A percentile compares a stretch with the other conserved stretches of the same genome.
These are phyloP conservation scores for Tetropium fuscum DNA, from an alignment of 2,888 invertebrate genomes.

Conservation along the genomic window DNA sequence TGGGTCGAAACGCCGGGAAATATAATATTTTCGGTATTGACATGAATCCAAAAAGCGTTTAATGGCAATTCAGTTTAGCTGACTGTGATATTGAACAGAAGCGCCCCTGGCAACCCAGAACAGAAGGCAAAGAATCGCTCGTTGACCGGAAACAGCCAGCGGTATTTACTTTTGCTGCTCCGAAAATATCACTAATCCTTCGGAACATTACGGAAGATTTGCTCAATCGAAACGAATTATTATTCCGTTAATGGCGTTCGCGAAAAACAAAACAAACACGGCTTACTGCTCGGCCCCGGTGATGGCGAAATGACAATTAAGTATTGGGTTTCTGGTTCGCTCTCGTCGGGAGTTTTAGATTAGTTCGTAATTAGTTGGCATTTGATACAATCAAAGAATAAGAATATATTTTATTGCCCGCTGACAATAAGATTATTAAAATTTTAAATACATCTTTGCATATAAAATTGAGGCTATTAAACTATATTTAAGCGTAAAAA, in stretches of 20 bases:
- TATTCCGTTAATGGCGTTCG: constrained; percentile 26
- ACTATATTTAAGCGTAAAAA: no score
- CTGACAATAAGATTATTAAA: no score
- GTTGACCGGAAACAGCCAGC: constrained; percentile 54
- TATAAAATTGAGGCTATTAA: no score
- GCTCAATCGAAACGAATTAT: constrained; percentile 30
- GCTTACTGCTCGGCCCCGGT: constrained; percentile 8
- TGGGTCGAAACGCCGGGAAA: constrained; percentile 8
- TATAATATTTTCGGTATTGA: constrained; percentile 11
- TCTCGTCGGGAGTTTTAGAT: no score
- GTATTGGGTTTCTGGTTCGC: no score
- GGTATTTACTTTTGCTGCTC: constrained; percentile 50
- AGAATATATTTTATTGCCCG: no score
- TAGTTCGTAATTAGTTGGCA: no score
- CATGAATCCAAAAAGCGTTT: constrained; percentile 27
- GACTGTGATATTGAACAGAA: constrained; percentile 46
- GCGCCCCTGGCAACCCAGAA: constrained; percentile 42
- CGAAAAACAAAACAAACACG: constrained; percentile 17
- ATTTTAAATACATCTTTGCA: no score
- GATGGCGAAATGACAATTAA: no score
- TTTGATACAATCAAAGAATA: no score
- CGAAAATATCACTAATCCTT: constrained; percentile 46
- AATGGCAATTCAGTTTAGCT: constrained; percentile 29
- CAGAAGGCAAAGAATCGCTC: constrained; percentile 51
- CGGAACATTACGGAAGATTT: constrained; percentile 31